Evolutionary conservation across 2,888 invertebrate genomes (phyloP).

Genomic region (Phaonia tiefii): DNA sequence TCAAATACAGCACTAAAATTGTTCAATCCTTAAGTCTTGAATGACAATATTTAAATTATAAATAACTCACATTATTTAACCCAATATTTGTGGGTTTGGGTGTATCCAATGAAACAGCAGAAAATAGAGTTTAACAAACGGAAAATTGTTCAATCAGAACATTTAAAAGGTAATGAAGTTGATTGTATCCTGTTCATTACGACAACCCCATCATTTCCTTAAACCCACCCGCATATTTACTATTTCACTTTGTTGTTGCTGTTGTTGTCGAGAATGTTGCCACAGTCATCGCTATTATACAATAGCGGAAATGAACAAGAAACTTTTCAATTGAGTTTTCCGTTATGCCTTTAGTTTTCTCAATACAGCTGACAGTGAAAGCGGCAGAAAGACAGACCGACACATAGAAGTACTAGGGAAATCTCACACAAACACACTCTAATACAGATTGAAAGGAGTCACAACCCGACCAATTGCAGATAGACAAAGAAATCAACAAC

Average conservation of each 20-base stretch:
- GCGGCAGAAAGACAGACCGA: no score
- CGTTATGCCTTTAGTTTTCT: conserved; percentile 60
- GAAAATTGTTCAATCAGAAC: conserved; percentile 35
- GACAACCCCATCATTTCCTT: conserved; percentile 60
- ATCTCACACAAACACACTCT: conserved; percentile 28
- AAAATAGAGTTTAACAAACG: conserved; percentile 1
- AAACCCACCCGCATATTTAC: conserved; percentile 59
- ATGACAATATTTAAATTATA: not conserved
- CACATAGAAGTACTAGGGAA: no score
- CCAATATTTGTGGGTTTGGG: not conserved
- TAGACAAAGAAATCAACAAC: conserved; percentile 34
- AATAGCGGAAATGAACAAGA: conserved; percentile 66
- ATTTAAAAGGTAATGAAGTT: conserved; percentile 48
- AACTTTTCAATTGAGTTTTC: conserved; percentile 69
- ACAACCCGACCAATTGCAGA: conserved; percentile 13
- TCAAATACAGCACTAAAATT: no score
- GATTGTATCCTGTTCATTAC: conserved; percentile 30
- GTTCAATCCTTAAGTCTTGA: no score
- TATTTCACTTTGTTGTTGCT: conserved; percentile 28
- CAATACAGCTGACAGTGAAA: conserved; percentile 7
- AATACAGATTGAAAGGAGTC: conserved; percentile 15
- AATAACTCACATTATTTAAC: not conserved
- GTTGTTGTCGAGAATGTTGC: conserved; percentile 32
- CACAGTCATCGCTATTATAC: conserved; percentile 36
- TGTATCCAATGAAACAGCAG: conserved; percentile 10